Evolutionary conservation across 2,113 vertebrate genomes (phyloP).

Genomic region (Microcebus jonahi): DNA sequence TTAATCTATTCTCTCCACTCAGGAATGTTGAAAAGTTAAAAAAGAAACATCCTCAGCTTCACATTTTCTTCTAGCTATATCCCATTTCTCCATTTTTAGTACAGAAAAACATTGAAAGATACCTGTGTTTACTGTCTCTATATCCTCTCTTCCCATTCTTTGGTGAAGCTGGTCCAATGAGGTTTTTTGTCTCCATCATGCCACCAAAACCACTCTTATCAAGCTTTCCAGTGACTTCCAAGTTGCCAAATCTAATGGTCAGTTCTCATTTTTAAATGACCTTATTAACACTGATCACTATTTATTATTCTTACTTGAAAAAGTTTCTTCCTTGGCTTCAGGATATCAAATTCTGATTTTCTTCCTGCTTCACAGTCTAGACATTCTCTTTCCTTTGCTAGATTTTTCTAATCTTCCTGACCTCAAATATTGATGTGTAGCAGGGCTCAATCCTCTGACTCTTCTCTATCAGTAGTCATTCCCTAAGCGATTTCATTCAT

Average conservation of each 20-base stretch:
- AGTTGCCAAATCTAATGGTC: background rate
- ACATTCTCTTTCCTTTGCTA: conserved; percentile 39
- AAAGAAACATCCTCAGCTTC: background rate
- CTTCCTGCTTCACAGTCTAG: background rate
- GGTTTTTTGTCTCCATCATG: background rate
- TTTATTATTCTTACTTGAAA: background rate
- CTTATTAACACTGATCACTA: background rate
- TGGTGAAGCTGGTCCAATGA: background rate
- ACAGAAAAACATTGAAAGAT: conserved; percentile 13
- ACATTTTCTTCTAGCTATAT: background rate
- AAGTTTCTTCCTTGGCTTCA: background rate
- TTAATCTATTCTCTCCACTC: background rate
- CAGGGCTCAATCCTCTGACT: background rate
- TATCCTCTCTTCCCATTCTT: background rate
- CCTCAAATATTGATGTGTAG: background rate
- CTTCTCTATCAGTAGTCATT: background rate
- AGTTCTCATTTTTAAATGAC: conserved; percentile 2
- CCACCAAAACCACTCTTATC: background rate
- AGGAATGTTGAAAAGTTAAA: background rate
- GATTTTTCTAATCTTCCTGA: conserved; percentile 1
- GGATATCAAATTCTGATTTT: background rate
- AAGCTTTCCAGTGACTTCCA: background rate
- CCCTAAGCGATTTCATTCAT: background rate
- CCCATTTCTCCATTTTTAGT: background rate
- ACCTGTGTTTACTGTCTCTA: background rate